A percentile compares a stretch with the other conserved stretches of the same genome.
Evolutionary conservation across 2,797 vertebrate species (phyloP).

Genomic region (Pogoniulus pusillus): DNA sequence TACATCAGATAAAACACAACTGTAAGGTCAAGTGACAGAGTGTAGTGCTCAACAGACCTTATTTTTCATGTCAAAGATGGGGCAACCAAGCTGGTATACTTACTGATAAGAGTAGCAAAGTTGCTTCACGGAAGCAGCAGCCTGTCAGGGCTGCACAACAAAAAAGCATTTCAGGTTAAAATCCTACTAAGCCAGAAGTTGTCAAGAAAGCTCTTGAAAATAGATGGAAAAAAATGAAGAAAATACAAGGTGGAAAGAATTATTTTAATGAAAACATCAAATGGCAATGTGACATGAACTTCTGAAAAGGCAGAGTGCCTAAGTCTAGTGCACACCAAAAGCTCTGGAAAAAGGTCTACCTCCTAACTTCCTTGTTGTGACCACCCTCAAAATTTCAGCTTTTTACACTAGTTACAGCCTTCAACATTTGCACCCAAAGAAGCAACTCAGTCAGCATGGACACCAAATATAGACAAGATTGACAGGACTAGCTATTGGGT

Average conservation of each 20-base stretch:
- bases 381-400: neutral
- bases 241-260: neutral
- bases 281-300: neutral
- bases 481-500: neutral
- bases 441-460: neutral
- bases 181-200: neutral
- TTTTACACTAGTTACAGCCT: conserved; percentile 1
- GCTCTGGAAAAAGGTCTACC: neutral
- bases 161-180: neutral
- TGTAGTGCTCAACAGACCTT: neutral
- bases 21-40: neutral
- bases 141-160: neutral
- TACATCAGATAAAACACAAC: neutral
- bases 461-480: neutral
- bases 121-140: neutral
- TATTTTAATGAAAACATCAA: neutral
- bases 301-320: neutral
- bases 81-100: neutral
- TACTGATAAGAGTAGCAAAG: neutral
- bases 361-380: neutral
- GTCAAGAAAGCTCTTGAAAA: neutral
- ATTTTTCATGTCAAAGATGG: neutral
- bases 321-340: neutral
- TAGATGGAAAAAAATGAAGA: neutral
- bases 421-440: neutral